Conservation (phyloP, 2,113 vertebrate species). For the Sitta europaea region DNA sequence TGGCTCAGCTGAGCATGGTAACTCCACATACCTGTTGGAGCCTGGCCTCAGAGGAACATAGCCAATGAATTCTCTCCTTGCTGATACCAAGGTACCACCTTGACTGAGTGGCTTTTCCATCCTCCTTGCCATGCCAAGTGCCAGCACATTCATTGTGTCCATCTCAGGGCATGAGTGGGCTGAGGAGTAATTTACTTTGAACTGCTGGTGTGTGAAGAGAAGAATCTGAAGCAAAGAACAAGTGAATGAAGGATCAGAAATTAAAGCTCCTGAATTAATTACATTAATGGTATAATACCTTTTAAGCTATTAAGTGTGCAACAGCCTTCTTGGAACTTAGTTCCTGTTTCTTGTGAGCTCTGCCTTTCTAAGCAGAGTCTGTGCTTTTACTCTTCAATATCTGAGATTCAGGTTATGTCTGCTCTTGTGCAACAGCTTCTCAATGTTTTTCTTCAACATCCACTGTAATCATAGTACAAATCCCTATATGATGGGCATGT, state of each 20-base stretch:
- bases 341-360: neutral
- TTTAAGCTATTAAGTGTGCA: neutral
- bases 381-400: neutral
- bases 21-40: neutral
- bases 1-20: neutral
- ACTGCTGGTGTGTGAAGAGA: neutral
- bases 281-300: neutral
- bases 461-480: neutral
- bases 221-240: neutral
- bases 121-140: neutral
- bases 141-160: neutral
- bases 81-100: neutral
- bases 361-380: neutral
- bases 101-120: neutral
- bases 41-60: neutral
- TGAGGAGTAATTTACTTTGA: neutral
- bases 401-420: neutral
- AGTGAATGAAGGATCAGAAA: neutral
- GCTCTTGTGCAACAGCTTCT: neutral
- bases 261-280: neutral
- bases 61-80: neutral
- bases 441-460: neutral
- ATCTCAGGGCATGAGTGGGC: neutral
- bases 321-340: neutral
- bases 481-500: neutral